Base-by-base conservation (phyloP, 2,888 invertebrate genomes). In the Dione juno region DNA sequence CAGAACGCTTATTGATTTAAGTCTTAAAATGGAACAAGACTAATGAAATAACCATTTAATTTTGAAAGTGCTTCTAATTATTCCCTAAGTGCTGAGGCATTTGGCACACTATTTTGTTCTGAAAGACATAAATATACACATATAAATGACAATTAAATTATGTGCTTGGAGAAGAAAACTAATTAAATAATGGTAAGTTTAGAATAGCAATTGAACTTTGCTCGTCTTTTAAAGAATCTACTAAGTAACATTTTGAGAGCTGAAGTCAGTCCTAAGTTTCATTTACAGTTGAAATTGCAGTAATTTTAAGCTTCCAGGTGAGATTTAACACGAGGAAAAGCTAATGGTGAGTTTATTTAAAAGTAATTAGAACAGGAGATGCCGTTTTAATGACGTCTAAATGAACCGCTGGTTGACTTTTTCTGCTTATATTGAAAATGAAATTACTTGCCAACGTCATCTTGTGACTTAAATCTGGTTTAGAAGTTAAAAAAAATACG, bases 231-330 rank as follows among this genome's bases (percentile, higher is more conserved):
- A 59, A 71, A 71, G 64, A 63, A 70, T 67, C 16, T 21, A 66
- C 64, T 14, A 43, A 67, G 64, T 52, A 64, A 58, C 69, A 45
- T 63, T 65, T 59, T 54, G 58, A 58, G 61, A 65, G 67, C 69
- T 74, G 72, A 40, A 74, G 63, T 74, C 52, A 57, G 69, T 66
- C 65, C 52, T 69, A 74, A 74, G 72, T 74, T 74, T 59, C 67
- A 66, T 72, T 74, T 70, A 57, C 72, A 63, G 72, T 70, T 53
- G 19, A 70, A 74, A 74, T 74, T 74, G 67, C 37, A 69, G 59
- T 50, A 66, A 41, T 52, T 69, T 58, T 41, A 28, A 59, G 61
- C 65, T 72, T 65, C 41, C 65, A 70, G 69, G 48, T 61, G 67
- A 70, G 72, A 66, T 70, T 72, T 70, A 72, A 53, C 54, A 53